Percentiles rank a stretch among this genome's conserved stretches.
phyloP scores from a whole-genome alignment of 2,888 invertebrate species.

The Odontomyia ornata region DNA sequence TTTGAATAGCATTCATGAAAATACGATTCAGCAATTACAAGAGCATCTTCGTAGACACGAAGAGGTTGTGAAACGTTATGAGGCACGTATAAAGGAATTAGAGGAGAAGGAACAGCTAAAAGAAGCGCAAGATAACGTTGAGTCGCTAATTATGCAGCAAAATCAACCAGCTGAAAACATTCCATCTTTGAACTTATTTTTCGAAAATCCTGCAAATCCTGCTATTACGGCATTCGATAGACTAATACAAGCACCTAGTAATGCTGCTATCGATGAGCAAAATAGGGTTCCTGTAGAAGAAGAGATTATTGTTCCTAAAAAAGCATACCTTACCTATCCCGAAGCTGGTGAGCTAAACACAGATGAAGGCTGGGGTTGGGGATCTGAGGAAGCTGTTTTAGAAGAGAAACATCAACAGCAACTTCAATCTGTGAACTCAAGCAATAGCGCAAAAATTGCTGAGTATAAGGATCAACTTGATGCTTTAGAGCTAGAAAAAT shows the following conservation, averaged over 20 bases:
- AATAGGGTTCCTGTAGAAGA: constrained; percentile 57
- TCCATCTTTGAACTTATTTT: constrained; percentile 61
- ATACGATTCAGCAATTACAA: constrained; percentile 52
- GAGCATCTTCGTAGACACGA: constrained; percentile 55
- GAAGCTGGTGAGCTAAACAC: constrained; percentile 53
- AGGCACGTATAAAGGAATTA: constrained; percentile 54
- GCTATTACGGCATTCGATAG: constrained; percentile 51
- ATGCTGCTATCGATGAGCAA: constrained; percentile 21
- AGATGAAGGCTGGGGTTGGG: constrained; percentile 69
- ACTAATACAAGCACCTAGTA: not conserved
- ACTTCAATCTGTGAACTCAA: constrained; percentile 56
- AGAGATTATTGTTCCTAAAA: constrained; percentile 66
- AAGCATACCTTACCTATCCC: constrained; percentile 67
- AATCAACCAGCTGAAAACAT: constrained; percentile 47
- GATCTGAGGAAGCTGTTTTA: constrained; percentile 66
- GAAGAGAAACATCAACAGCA: constrained; percentile 64
- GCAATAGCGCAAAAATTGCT: constrained; percentile 64
- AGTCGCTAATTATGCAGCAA: constrained; percentile 47
- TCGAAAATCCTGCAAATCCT: constrained; percentile 53
- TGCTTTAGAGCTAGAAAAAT: constrained; percentile 69
- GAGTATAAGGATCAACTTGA: constrained; percentile 70
- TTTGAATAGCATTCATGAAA: constrained; percentile 54
- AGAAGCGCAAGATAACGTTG: constrained; percentile 47
- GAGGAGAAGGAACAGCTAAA: constrained; percentile 37
- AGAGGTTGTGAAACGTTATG: constrained; percentile 52